Conservation (phyloP, 2,113 vertebrate species). For the Rhadina sibilatrix region DNA sequence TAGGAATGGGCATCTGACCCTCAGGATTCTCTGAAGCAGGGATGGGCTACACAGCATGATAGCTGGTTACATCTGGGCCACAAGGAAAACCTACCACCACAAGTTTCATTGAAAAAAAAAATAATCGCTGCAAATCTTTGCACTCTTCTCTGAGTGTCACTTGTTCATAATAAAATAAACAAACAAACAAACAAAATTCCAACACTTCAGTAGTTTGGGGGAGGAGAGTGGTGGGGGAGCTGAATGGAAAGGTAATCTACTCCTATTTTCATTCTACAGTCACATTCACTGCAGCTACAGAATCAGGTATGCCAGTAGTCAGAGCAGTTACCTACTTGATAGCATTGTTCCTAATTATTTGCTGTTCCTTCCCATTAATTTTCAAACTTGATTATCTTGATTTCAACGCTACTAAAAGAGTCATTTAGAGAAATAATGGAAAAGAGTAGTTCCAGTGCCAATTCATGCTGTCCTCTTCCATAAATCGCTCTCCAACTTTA, state of each 20-base stretch:
- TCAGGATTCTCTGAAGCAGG: not conserved
- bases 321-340: not conserved
- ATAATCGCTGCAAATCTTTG: not conserved
- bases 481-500: conserved; percentile 29
- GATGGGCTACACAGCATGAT: not conserved
- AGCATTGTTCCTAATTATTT: conserved; percentile 39
- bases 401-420: conserved; percentile 21
- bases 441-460: not conserved
- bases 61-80: not conserved
- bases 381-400: conserved; percentile 24
- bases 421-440: conserved; percentile 34
- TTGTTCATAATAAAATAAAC: not conserved
- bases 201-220: not conserved
- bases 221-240: accelerated
- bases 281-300: not conserved
- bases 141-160: not conserved
- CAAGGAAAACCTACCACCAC: not conserved
- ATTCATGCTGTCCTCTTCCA: not conserved
- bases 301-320: not conserved
- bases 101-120: not conserved
- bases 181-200: not conserved
- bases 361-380: conserved; percentile 46
- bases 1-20: not conserved
- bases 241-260: not conserved
- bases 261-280: not conserved